Evolutionary conservation across 2,888 invertebrate species (phyloP), one percentile per base, ranked within the genome.

Genomic region (Oeneis ivallda): DNA sequence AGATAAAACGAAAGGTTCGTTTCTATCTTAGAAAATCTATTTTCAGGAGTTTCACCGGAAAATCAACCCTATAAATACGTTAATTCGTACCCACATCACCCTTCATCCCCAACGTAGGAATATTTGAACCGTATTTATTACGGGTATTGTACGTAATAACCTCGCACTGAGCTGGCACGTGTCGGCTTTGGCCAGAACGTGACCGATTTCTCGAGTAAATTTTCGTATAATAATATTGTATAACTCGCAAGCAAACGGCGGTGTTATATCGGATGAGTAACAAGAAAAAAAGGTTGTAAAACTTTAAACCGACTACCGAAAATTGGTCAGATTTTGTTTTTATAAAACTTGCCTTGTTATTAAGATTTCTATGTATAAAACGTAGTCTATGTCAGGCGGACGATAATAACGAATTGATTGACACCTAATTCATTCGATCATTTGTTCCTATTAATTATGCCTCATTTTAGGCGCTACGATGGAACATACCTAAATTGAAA

Each of bases 81-180:
- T 58, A 47, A 47, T 47, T 58, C 47, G 13, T 58, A 56, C 56
- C 56, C 56, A 56, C 56, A 41, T 56, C 56, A 56, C 19, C 58
- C 58, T 58, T 45, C 47, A 47, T 58, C 58, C 47, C 47, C 45
- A 13, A 26, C 58, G 58, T 34, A 58, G 45, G 19, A 56, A 56
- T 58, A 58, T 58, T 58, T 58, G 58, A 58, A 58, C 58, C 58
- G 45, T 34, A 58, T 58, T 58, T 47, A 47, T 58, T 58, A 58
- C 45, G 41, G 39, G 15, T 17, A 58, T 34, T 47, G 58, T 47
- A 17, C 47, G 58, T 58, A 47, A 58, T 58, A 47, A 58, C 45
- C 58, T 58, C 58, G 17, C 58, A 32, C 32, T 58, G 58, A 47
- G 56, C 13, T 47, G n/a, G 58, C 58, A 34, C 58, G 58, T 58